A percentile compares a stretch with the other conserved stretches of the same genome.
These are phyloP conservation scores for Conchocele bisecta DNA, from an alignment of 2,888 invertebrate species.

Conservation along the genomic window DNA sequence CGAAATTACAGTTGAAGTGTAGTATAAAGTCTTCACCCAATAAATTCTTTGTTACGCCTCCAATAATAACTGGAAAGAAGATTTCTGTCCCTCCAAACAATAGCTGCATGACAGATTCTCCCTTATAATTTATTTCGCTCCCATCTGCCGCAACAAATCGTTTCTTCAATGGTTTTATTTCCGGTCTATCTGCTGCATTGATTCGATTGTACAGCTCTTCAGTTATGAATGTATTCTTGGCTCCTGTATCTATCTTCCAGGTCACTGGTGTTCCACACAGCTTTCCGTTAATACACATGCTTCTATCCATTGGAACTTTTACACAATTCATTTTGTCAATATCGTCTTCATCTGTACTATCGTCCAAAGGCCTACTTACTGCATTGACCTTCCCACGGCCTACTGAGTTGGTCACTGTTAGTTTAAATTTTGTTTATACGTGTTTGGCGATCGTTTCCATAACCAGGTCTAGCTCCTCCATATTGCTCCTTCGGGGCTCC, in stretches of 20 bases:
- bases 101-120: constrained; percentile 7
- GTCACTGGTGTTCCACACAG: constrained; percentile 1
- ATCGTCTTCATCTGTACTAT: no score
- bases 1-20: constrained; percentile 19
- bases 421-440: no score
- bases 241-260: constrained; percentile 38
- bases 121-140: neutral
- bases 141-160: constrained; percentile 11
- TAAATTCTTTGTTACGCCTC: constrained; percentile 17
- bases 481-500: no score
- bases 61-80: constrained; percentile 26
- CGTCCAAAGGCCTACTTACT: no score
- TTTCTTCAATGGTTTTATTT: constrained; percentile 9
- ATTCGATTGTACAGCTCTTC: neutral
- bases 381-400: no score
- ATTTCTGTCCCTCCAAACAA: constrained; percentile 4
- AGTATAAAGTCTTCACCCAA: constrained; percentile 18
- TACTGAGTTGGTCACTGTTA: no score
- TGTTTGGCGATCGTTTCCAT: no score
- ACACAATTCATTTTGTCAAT: no score
- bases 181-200: neutral
- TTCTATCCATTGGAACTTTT: neutral
- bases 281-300: constrained; percentile 15
- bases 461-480: no score
- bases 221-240: constrained; percentile 4